Evolutionary conservation across 1,140 invertebrate genomes (phyloP).

Genomic region (Polypedilum vanderplanki): DNA sequence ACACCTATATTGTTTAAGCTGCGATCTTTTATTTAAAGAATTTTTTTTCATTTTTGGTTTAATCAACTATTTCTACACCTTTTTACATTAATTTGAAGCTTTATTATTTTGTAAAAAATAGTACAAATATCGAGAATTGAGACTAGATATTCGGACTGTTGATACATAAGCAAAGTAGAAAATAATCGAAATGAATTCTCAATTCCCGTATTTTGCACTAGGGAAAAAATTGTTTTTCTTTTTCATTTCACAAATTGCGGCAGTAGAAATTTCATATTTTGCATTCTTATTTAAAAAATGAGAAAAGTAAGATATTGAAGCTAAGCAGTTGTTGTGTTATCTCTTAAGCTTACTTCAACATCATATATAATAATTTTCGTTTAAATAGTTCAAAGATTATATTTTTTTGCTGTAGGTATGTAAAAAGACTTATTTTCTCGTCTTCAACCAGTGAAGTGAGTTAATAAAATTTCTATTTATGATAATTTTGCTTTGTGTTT

Average conservation of each 20-base stretch:
- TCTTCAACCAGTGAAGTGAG: background rate
- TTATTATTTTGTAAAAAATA: too few relatives aligned
- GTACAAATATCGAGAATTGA: too few relatives aligned
- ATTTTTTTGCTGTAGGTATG: background rate
- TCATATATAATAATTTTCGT: background rate
- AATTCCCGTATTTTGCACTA: too few relatives aligned
- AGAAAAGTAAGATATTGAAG: background rate
- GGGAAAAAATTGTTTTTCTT: background rate
- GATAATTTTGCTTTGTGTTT: background rate
- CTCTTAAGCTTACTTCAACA: background rate
- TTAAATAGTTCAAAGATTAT: background rate
- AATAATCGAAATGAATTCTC: too few relatives aligned
- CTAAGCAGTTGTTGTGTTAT: background rate
- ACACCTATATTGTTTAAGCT: too few relatives aligned
- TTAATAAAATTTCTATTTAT: background rate
- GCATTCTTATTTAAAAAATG: background rate
- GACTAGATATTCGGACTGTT: too few relatives aligned
- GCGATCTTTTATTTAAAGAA: too few relatives aligned
- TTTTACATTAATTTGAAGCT: too few relatives aligned
- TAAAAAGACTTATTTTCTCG: background rate
- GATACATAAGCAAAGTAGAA: too few relatives aligned
- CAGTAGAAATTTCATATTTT: too few relatives aligned
- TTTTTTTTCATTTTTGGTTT: too few relatives aligned
- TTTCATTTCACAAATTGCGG: conserved; percentile 1
- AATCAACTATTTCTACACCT: too few relatives aligned